These are phyloP conservation scores for Amphipoea oculea DNA, from an alignment of 2,888 invertebrate genomes.

Conservation along the genomic window DNA sequence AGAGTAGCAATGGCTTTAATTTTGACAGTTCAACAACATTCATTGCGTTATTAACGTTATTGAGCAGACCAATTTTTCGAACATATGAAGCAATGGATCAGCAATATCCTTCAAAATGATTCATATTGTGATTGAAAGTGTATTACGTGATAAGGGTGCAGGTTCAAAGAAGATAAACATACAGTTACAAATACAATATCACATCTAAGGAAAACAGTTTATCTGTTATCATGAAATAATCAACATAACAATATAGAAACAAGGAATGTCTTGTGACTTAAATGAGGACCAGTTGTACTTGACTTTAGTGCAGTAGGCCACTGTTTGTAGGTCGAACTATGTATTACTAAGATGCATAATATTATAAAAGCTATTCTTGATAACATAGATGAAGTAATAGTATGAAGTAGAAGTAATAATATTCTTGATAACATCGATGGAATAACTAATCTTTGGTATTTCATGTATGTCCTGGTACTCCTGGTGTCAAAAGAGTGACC, in stretches of 20 bases:
- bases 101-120: background rate
- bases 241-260: conserved; percentile 29
- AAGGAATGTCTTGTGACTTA: conserved; percentile 27
- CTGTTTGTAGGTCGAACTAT: conserved; percentile 51
- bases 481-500: no score
- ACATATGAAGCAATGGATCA: background rate
- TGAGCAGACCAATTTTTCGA: no score
- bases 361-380: conserved; percentile 23
- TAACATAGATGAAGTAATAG: conserved; percentile 9
- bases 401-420: no score
- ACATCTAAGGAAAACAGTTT: conserved; percentile 9
- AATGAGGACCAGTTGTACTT: conserved; percentile 54
- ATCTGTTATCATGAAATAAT: conserved; percentile 13
- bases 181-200: background rate
- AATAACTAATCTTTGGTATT: no score
- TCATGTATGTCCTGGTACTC: no score
- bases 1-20: no score
- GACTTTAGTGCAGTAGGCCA: conserved; percentile 49
- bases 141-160: background rate
- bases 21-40: no score
- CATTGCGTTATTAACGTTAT: no score
- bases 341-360: conserved; percentile 31
- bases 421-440: no score
- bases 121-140: no score
- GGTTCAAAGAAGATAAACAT: background rate